Evolutionary conservation across 2,888 invertebrate genomes (phyloP), one percentile per base, ranked within the genome.

Genomic region (Stratiomys singularior): DNA sequence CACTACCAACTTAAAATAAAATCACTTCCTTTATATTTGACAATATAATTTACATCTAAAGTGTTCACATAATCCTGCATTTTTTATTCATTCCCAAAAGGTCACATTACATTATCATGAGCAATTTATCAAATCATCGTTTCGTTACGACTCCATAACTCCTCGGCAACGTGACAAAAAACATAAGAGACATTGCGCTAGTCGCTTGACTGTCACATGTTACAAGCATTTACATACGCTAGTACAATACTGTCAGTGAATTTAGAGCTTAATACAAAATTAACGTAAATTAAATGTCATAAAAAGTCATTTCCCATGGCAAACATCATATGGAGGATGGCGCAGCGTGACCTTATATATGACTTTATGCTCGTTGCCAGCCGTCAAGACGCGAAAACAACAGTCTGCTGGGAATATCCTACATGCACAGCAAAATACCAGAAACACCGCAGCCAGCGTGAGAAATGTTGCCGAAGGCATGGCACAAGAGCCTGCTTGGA

Each of bases 281-380:
- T 79, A 79, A 79, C 77, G 74, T 72, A 79, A 77, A 79, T 76
- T 77, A 79, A 79, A 79, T 77, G 77, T 67, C 64, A 67, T 74
- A 79, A 74, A 72, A 67, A 77, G 60, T 67, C 30, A 64, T 64
- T 66, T 74, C 56, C 72, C 74, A 60, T 44, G 74, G 23, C 74
- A 74, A 37, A 37, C 74, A 74, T 74, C 60, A 74, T 44, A 60
- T 21, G 47, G 69, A 11, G 46, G 25, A 67, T 72, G 72, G 56
- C 23, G 56, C 72, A 30, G 37, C n/a, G 52, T 25, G 52, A 27
- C 71, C 56, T 71, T 67, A 66, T 66, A 28, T 30, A 52, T 52
- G n/a, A 52, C 37, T 37, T 37, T 37, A 18, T 52, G 52, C 52
- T 25, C 23, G 47, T 72, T 72, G 72, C 56, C 30, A 56, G 21